Evolutionary conservation across 2,113 vertebrate species (phyloP).

Genomic region (Nannobrachium achirus): DNA sequence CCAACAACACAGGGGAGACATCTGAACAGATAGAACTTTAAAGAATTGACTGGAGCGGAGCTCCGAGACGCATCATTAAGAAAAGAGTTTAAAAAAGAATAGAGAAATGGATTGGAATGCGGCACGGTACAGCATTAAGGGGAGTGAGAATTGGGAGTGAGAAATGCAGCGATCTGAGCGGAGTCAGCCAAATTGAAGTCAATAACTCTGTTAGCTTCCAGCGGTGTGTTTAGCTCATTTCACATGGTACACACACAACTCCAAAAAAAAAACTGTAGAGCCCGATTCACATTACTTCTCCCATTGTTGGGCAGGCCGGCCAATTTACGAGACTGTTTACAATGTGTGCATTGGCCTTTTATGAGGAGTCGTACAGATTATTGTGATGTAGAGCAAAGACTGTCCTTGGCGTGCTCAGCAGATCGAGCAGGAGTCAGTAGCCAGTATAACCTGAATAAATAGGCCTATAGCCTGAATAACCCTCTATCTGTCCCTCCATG

Average conservation of each 20-base stretch:
- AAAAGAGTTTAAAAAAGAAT: no score
- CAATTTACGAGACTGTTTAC: conserved; percentile 7
- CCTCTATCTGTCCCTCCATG: neutral
- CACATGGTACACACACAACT: no score
- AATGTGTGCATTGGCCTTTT: conserved; percentile 22
- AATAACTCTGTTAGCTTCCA: neutral
- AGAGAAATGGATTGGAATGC: no score
- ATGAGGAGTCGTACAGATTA: conserved; percentile 30
- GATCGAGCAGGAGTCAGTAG: conserved; percentile 34
- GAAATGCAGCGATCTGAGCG: neutral
- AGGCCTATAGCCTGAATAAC: no score
- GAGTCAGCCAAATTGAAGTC: neutral
- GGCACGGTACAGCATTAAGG: no score
- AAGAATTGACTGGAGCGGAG: no score
- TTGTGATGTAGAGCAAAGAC: conserved; percentile 47
- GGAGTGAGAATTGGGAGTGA: no score
- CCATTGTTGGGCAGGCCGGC: neutral
- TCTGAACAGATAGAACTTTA: no score
- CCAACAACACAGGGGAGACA: no score
- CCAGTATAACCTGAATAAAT: neutral
- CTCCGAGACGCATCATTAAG: no score
- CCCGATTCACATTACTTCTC: no score
- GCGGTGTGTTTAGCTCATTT: neutral
- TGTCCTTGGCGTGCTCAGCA: conserved; percentile 54
- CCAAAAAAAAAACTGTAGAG: no score